Evolutionary conservation across 2,888 invertebrate species (phyloP), one percentile per base, ranked within the genome.

Genomic region (Lycophotia porphyrea): DNA sequence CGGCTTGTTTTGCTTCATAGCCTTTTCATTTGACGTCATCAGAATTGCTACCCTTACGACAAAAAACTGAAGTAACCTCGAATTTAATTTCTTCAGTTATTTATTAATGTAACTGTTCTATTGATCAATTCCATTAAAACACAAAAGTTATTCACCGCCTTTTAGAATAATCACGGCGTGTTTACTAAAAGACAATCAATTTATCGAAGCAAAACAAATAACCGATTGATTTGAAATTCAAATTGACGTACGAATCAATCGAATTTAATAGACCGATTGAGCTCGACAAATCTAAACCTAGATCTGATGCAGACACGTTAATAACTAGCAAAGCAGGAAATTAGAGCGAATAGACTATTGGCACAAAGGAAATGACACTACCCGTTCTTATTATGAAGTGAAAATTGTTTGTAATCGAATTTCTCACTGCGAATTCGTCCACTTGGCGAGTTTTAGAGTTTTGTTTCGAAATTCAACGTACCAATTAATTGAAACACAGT

Each of bases 331-430:
- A 90, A 90, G 87, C 91, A 92, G 93, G 92, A 93, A 92, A 93
- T 93, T 90, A 92, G 88, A 86, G 90, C 91, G 91, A 92, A 91
- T 90, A 89, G 91, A 88, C 90, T 89, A 93, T 92, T 91, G 90
- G 91, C 93, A 94, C 94, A 94, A 94, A 94, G 94, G 93, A 94
- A 94, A 93, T 93, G 89, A 88, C 89, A 90, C 89, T 89, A 87
- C 81, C 84, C 84, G 83, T 78, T 85, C 86, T 87, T 87, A 89
- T 89, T 87, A 88, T 86, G 84, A 83, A 83, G 81, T 74, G 86
- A 83, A 85, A 86, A 87, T 83, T 83, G 84, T 81, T 76, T 80
- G 73, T 71, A 86, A 87, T 79, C 78, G 82, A 79, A 76, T 82
- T 70, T 73, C 71, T 73, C 63, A 31, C 69, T 74, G 65, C 55